Conservation (phyloP, 2,797 vertebrate species). For the Spinibarbus caldwelli region DNA sequence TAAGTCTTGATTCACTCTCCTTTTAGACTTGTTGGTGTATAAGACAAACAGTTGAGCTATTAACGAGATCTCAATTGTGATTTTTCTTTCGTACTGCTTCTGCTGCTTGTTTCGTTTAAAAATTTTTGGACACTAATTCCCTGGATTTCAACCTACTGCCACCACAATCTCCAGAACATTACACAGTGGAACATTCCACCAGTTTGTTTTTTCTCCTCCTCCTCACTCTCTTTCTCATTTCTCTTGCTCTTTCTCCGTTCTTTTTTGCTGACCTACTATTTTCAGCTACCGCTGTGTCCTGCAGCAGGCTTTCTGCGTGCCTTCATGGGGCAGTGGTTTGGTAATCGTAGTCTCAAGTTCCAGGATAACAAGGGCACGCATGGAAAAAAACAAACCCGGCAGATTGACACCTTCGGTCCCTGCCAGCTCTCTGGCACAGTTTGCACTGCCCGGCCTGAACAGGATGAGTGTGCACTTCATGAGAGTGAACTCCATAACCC, state of each 20-base stretch:
- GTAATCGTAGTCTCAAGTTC: conserved; percentile 48
- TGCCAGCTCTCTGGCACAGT: conserved; percentile 34
- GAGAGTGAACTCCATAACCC: conserved; percentile 52
- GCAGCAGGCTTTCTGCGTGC: conserved; percentile 29
- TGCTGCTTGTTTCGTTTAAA: background rate
- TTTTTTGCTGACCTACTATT: conserved; percentile 55
- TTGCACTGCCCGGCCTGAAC: conserved; percentile 28
- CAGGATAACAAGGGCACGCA: conserved; percentile 50
- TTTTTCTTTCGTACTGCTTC: background rate
- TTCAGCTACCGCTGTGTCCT: conserved; percentile 33
- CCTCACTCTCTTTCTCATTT: background rate
- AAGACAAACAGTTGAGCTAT: background rate
- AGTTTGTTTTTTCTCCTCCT: conserved; percentile 12
- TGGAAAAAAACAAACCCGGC: conserved; percentile 41
- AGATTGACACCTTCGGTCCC: conserved; percentile 43
- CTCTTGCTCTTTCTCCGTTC: background rate
- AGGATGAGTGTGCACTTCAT: conserved; percentile 47
- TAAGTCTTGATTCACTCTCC: background rate
- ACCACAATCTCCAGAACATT: conserved; percentile 51
- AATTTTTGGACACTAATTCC: background rate
- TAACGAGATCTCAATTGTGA: background rate
- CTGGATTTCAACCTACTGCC: conserved; percentile 43
- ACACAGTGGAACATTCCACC: conserved; percentile 60
- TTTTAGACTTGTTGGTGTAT: background rate
- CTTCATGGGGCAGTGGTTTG: conserved; percentile 52